Evolutionary conservation across 1,140 invertebrate species (phyloP).

Genomic region (Drosophila paulistorum): DNA sequence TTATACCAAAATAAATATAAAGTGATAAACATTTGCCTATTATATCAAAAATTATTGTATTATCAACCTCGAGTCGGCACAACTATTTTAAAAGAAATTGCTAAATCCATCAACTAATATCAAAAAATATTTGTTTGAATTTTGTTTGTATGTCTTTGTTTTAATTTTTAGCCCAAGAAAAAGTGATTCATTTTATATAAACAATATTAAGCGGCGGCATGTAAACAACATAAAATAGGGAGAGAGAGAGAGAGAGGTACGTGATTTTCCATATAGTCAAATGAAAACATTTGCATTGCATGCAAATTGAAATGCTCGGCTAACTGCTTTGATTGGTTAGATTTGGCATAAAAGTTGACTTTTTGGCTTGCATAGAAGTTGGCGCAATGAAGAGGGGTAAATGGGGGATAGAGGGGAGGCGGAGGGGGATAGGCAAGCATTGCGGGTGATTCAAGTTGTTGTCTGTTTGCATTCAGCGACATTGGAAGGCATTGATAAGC

Average conservation of each 20-base stretch:
- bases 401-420: background rate
- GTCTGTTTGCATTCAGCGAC: slow-evolving; percentile 57
- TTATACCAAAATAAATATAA: background rate
- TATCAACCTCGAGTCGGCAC: too few species aligned
- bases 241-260: slow-evolving; percentile 26
- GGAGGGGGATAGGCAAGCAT: background rate
- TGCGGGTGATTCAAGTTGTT: slow-evolving; percentile 35
- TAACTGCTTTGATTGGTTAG: slow-evolving; percentile 27
- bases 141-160: background rate
- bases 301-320: slow-evolving; percentile 18
- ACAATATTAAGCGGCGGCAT: slow-evolving; percentile 52
- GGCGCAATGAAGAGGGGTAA: background rate
- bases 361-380: slow-evolving; percentile 14
- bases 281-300: slow-evolving; percentile 47
- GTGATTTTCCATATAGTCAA: slow-evolving; percentile 43
- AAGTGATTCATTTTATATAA: slow-evolving; percentile 74
- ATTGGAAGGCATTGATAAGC: slow-evolving; percentile 66
- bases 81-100: too few species aligned
- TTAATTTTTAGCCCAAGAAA: slow-evolving; percentile 18
- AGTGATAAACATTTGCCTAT: background rate
- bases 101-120: too few species aligned
- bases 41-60: background rate
- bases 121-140: too few species aligned
- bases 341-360: slow-evolving; percentile 21
- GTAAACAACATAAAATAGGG: slow-evolving; percentile 62